Evolutionary conservation across 2,797 vertebrate genomes (phyloP).

Genomic region (Antrozous pallidus): DNA sequence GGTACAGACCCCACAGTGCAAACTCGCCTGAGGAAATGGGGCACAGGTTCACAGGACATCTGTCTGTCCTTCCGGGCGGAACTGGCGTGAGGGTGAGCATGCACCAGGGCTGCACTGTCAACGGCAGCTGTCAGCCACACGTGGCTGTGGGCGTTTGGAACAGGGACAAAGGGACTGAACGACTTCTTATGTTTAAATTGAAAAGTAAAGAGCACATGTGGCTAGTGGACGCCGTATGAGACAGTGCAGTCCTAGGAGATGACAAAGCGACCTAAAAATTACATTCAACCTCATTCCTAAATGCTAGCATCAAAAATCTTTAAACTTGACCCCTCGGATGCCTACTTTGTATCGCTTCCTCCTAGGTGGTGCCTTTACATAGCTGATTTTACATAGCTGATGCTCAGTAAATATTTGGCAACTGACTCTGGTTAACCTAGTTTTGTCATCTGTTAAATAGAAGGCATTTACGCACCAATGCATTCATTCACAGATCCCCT

Average conservation of each 20-base stretch:
- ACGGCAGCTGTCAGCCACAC: background rate
- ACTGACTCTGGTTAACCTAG: background rate
- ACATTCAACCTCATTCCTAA: background rate
- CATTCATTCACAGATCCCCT: background rate
- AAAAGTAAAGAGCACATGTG: background rate
- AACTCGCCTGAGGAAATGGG: background rate
- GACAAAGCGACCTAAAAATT: background rate
- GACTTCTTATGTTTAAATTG: background rate
- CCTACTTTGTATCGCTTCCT: background rate
- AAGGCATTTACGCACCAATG: background rate
- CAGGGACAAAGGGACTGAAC: background rate
- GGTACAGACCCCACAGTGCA: no score
- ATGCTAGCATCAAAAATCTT: background rate
- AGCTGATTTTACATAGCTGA: background rate
- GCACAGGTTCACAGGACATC: background rate
- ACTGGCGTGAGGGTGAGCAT: background rate
- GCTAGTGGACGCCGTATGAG: background rate
- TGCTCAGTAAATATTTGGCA: background rate
- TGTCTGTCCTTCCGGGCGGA: background rate
- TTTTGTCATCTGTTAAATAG: background rate
- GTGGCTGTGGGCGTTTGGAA: background rate
- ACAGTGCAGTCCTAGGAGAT: background rate
- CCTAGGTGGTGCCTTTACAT: background rate
- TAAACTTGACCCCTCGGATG: background rate
- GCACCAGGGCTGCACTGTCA: background rate